Percentiles rank a stretch among this genome's conserved stretches.
Evolutionary conservation across 2,888 invertebrate genomes (phyloP).

Genomic region (Boloria selene): DNA sequence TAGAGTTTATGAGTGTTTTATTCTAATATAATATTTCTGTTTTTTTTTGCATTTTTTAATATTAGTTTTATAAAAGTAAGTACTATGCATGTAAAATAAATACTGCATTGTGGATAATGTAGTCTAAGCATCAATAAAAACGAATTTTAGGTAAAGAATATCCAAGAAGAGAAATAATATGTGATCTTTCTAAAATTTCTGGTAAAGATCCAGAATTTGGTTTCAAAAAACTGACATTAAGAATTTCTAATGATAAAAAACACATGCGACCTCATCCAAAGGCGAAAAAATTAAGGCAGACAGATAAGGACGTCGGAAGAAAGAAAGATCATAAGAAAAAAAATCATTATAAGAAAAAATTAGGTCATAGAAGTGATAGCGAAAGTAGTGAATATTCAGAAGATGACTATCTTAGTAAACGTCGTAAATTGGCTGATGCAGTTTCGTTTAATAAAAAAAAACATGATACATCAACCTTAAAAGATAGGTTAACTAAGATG

Average conservation of each 20-base stretch:
- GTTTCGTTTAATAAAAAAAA: constrained; percentile 67
- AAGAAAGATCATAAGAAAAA: constrained; percentile 56
- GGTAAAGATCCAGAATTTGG: constrained; percentile 59
- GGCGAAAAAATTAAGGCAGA: constrained; percentile 56
- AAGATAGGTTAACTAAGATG: constrained; percentile 71
- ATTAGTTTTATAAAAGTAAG: too few species aligned
- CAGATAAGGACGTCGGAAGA: constrained; percentile 40
- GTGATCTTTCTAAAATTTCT: constrained; percentile 65
- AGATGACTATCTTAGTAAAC: constrained; percentile 69
- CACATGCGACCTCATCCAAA: constrained; percentile 52
- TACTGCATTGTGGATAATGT: neutral
- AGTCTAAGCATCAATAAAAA: constrained; percentile 23
- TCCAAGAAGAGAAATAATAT: constrained; percentile 48
- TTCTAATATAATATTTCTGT: too few species aligned
- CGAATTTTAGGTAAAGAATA: constrained; percentile 50
- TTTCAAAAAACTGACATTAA: constrained; percentile 42
- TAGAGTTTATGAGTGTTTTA: too few species aligned
- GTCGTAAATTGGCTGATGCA: constrained; percentile 80
- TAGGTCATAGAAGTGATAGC: constrained; percentile 50
- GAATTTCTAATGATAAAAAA: constrained; percentile 49
- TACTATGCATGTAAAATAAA: neutral
- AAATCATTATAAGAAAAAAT: constrained; percentile 52
- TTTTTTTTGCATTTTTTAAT: too few species aligned
- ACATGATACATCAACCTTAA: constrained; percentile 65
- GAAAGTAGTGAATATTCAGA: constrained; percentile 73